Conservation (phyloP, 2,888 invertebrate species). For the Periphyllus acericola region DNA sequence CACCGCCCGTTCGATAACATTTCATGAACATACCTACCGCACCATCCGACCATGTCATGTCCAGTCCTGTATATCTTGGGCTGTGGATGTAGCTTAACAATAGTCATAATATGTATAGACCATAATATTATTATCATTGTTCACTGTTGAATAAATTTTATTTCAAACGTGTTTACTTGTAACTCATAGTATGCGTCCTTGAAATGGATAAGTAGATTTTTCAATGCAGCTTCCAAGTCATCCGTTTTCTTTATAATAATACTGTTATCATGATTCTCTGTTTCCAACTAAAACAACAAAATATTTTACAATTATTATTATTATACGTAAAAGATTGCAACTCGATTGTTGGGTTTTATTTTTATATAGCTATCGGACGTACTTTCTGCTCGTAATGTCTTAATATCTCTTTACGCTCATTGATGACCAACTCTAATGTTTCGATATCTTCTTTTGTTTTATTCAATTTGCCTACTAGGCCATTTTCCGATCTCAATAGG, state of each 20-base stretch:
- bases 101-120: no score
- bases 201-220: background rate
- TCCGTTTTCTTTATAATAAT: background rate
- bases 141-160: no score
- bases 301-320: background rate
- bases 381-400: background rate
- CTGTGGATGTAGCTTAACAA: no score
- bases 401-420: background rate
- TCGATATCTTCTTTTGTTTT: slow-evolving; percentile 3
- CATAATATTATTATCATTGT: no score
- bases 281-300: background rate
- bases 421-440: background rate
- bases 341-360: background rate
- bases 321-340: no score
- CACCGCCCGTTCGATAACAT: no score
- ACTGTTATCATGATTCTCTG: background rate
- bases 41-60: no score
- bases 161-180: background rate
- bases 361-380: background rate
- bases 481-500: no score
- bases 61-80: no score
- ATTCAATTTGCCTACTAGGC: background rate
- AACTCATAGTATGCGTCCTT: background rate
- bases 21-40: no score
- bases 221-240: background rate